Conservation (phyloP, 1,140 invertebrate genomes). For the Ylistrum balloti region DNA sequence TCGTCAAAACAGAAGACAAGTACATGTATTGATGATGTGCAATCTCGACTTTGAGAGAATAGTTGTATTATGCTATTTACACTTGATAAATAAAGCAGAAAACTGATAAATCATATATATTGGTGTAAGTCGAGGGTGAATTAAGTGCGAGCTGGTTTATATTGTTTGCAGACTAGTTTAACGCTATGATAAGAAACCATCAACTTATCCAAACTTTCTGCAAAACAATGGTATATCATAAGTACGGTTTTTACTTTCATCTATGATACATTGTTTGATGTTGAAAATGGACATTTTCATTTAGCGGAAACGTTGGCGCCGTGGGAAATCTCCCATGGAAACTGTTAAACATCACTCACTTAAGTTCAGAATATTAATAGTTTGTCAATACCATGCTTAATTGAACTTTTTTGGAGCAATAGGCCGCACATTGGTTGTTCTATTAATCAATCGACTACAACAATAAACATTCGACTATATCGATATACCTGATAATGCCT, state of each 20-base stretch:
- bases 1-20: too few relatives aligned
- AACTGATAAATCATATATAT: too few relatives aligned
- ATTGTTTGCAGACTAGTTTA: too few relatives aligned
- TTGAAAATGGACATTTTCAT: slow-evolving; percentile 21
- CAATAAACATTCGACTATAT: background rate
- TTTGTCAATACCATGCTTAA: slow-evolving; percentile 35
- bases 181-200: background rate
- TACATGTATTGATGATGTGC: too few relatives aligned
- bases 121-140: too few relatives aligned
- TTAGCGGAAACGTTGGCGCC: slow-evolving; percentile 11
- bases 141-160: too few relatives aligned
- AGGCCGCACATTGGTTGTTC: background rate
- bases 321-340: slow-evolving; percentile 25
- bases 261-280: slow-evolving; percentile 11
- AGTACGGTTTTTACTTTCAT: background rate
- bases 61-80: too few relatives aligned
- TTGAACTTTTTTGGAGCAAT: slow-evolving; percentile 25
- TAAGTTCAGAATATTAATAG: background rate
- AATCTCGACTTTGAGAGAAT: too few relatives aligned
- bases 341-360: background rate
- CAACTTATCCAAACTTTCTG: background rate
- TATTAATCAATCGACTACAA: background rate
- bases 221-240: background rate
- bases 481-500: background rate
- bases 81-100: too few relatives aligned